Conservation (phyloP, 2,797 vertebrate species). For the Anas acuta region DNA sequence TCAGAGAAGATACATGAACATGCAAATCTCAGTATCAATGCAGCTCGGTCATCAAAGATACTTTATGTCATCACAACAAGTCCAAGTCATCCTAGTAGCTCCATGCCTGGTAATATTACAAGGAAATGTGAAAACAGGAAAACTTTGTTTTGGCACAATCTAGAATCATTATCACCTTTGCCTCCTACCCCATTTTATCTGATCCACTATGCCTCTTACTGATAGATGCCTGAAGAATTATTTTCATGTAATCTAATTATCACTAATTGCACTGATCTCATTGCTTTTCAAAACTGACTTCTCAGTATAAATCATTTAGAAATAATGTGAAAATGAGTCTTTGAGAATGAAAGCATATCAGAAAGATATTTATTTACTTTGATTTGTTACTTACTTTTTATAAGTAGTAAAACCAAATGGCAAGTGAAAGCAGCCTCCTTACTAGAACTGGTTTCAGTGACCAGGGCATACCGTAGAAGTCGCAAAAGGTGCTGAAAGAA, state of each 20-base stretch:
- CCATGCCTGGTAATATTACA: slow-evolving; percentile 89
- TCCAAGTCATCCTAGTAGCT: slow-evolving; percentile 87
- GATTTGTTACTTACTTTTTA: background rate
- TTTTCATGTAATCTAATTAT: background rate
- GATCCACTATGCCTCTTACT: background rate
- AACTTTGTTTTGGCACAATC: background rate
- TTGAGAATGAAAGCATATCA: background rate
- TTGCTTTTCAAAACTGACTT: background rate
- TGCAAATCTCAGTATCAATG: slow-evolving; percentile 85
- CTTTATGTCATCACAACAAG: slow-evolving; percentile 97
- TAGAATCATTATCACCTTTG: background rate
- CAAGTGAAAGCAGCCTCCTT: background rate
- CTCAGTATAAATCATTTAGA: background rate
- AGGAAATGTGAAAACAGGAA: background rate
- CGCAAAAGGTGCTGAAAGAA: background rate
- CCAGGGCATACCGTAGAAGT: background rate
- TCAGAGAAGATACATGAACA: slow-evolving; percentile 83
- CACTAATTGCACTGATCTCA: background rate
- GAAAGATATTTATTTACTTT: background rate
- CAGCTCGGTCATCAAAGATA: slow-evolving; percentile 87
- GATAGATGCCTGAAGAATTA: background rate
- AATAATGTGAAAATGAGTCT: background rate
- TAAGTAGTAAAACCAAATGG: background rate
- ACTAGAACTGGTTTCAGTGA: background rate
- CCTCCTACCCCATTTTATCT: background rate